Evolutionary conservation across 1,140 invertebrate species (phyloP), one percentile per base, ranked within the genome.

Genomic region (Scylla paramamosain): DNA sequence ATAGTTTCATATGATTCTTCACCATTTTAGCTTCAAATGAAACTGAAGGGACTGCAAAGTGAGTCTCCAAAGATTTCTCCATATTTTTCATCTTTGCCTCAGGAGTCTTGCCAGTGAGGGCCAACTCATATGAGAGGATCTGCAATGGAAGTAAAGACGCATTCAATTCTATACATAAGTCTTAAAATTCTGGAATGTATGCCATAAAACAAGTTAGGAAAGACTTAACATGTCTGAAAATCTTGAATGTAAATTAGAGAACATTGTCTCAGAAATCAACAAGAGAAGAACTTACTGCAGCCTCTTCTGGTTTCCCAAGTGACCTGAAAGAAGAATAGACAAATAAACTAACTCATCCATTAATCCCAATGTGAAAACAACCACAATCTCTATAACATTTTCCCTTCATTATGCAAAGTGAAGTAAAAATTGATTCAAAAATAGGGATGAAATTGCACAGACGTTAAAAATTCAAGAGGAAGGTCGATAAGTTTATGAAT

Each of bases 1-100:
- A 96, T 59, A 97, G 96, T 82, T 97, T 96, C 31, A 97, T 97
- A 45, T 97, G 97, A 93, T 97, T 97, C 25, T 97, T 96, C 28
- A 97, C 96, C 96, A 97, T 46, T 31, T 93, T 94, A 8, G 95
- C 83, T 67, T 94, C 95, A 88, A 87, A 32, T 82, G 90, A 39
- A 4, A 96, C 48, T 59, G n/a, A n/a, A 39, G 93, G 86, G 45
- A 94, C 48, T 28, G 31, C 92, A 46, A 96, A 94, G n/a, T 86
- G 39, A 20, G 92, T 77, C 25, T 95, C 91, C 25, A 95, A 52
- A 77, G 94, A 77, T 31, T 95, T 95, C 84, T 77, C 87, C 48
- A 95, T 59, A 28, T 92, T 95, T 29, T 92, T 89, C 31, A 95
- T 28, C 77, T 89, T 95, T 6, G 14, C 82, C 39, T 87, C 91